Base-by-base conservation (phyloP, 92 coral and sea anemone species). In the Bergia sp. region DNA sequence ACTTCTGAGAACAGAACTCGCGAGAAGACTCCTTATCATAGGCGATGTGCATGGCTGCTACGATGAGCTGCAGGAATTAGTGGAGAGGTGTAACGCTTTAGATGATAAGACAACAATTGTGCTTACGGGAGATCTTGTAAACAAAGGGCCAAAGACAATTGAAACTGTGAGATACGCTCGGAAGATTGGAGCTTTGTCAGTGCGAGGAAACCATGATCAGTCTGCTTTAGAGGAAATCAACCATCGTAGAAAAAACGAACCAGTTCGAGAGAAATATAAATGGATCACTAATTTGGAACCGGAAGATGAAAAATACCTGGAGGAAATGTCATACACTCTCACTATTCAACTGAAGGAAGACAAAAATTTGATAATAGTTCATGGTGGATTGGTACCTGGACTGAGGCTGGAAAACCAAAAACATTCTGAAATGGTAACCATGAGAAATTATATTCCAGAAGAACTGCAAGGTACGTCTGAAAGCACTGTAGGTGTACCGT, bases 21-120 rank as follows among this genome's bases (percentile, higher is more conserved):
- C 13, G 45, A 45, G 43, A 75, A 82, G 89, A 66, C 81, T 94
- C 21, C 87, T 94, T 3, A 69, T 94, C 43, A 82, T 94, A 5
- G 96, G 96, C 43, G 96, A 94, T 78, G 95, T 94, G 0, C 96
- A 94, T 77, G 96, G 96, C 47, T 94, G 96, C 85, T 89, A 74
- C 44, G 92, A 89, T 74, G 96, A 94, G 66, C 90, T 94, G 10
- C 49, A 42, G 53, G 96, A 94, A 76, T 82, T 94, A 71, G 87
- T 90, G 55, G 76, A 78, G 44, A 72, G 77, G 39, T 92, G 95
- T 49, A 79, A 82, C 67, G 57, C 84, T 72, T 55, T 89, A 61
- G 77, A 55, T 86, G 82, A 37, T 41, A 82, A 79, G 18, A 93
- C 89, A 72, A 65, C 90, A 7, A 55, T 93, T 41, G 77, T 92